phyloP scores from a whole-genome alignment of 2,888 invertebrate species.

The Metalampra italica region DNA sequence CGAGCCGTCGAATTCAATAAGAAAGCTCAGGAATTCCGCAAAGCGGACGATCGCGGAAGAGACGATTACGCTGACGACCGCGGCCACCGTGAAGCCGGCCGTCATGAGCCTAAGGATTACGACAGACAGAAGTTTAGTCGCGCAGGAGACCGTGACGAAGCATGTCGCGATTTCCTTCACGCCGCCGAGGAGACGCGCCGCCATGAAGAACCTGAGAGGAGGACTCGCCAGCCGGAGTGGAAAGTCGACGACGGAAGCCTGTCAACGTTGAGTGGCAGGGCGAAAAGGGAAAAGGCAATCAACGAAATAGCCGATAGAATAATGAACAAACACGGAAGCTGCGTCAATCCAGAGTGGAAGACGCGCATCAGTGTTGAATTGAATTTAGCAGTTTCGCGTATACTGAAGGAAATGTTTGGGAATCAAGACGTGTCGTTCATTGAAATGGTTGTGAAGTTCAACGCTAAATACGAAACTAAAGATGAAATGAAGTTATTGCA shows the following conservation, averaged over 20 bases:
- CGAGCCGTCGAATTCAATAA: conserved; percentile 53
- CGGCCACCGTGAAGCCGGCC: conserved; percentile 19
- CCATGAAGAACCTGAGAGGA: not conserved
- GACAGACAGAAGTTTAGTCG: not conserved
- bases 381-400: conserved; percentile 27
- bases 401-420: conserved; percentile 50
- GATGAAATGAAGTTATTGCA: conserved; percentile 49
- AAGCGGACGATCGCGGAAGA: conserved; percentile 24
- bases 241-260: not conserved
- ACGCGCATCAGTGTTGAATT: conserved; percentile 41
- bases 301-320: conserved; percentile 47
- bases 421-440: conserved; percentile 54
- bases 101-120: conserved; percentile 1
- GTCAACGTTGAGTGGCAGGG: conserved; percentile 13
- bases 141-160: conserved; percentile 6
- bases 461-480: conserved; percentile 37
- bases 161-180: not conserved
- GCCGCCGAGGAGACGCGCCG: not conserved
- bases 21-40: conserved; percentile 48
- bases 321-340: conserved; percentile 34
- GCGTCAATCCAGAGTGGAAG: conserved; percentile 31
- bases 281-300: conserved; percentile 51
- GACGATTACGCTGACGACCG: conserved; percentile 24
- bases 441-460: conserved; percentile 55
- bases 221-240: not conserved